Evolutionary conservation across 1,140 invertebrate species (phyloP), one percentile per base, ranked within the genome.

Genomic region (Lanistes nyassanus): DNA sequence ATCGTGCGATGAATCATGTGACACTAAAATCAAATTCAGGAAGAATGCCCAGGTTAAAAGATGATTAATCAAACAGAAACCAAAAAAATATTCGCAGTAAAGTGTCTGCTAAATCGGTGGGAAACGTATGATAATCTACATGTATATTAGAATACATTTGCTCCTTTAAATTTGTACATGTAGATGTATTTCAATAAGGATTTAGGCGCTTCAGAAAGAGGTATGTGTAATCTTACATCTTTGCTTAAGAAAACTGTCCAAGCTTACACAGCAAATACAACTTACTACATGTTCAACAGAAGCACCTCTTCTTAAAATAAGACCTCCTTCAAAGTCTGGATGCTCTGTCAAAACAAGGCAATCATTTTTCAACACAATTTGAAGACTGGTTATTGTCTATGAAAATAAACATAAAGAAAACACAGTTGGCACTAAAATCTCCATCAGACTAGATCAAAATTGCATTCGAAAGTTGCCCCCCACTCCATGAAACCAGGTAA

Each of bases 1-100:
- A 99, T 91, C 19, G 95, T 96, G 76, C 98, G 93, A 91, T 99
- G 98, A 84, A 99, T 97, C 4, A 94, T 91, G 91, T 99, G 98
- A 87, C 98, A 99, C 86, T 91, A 84, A 70, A 84, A 88, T 64
- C 79, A 80, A 76, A 74, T 77, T 78, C 36, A 67, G 42, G 9
- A 47, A 42, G 39, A 42, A 42, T 13, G 39, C 39, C 13, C 39
- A 42, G 5, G 13, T 42, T 13, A 42, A 42, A 42, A n/a, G 5
- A 5, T 42, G 5, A 42, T 5, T 42, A 42, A 42, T 42, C 13
- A 42, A 29, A 5, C 23, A 58, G 29, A 21, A 58, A 60, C 3
- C 62, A 29, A 67, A 39, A 66, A n/a, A n/a, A n/a, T n/a, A n/a
- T n/a, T n/a, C n/a, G n/a, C n/a, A n/a, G n/a, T n/a, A n/a, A n/a